These are phyloP conservation scores for Nasonia giraulti DNA, from an alignment of 1,140 invertebrate species.

Conservation along the genomic window DNA sequence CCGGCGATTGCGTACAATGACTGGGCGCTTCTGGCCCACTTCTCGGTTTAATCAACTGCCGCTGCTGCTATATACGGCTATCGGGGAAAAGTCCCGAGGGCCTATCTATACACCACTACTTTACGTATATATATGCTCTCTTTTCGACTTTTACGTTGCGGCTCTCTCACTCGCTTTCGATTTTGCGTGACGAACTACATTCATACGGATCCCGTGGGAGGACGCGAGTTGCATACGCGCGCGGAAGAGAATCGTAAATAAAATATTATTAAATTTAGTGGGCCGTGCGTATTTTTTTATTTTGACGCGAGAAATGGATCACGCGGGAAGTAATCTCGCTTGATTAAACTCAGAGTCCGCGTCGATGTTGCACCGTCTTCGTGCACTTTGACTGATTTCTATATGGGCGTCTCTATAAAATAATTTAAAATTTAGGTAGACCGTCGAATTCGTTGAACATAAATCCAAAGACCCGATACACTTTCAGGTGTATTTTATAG, in stretches of 20 bases:
- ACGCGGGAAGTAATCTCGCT: too few relatives aligned
- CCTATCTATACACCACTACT: neutral
- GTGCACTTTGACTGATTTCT: too few relatives aligned
- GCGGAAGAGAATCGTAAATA: neutral
- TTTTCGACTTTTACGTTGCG: neutral
- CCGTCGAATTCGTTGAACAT: too few relatives aligned
- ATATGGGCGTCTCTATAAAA: too few relatives aligned
- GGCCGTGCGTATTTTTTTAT: neutral
- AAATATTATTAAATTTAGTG: slow-evolving; percentile 11
- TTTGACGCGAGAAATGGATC: neutral
- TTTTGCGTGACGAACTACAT: neutral
- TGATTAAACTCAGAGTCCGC: too few relatives aligned
- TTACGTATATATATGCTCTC: neutral
- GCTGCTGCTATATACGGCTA: neutral
- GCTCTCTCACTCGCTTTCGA: neutral
- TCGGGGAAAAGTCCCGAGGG: slow-evolving; percentile 14
- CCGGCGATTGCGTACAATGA: slow-evolving; percentile 26
- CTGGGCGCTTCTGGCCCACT: slow-evolving; percentile 14
- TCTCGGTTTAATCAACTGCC: slow-evolving; percentile 31
- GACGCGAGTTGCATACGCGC: neutral
- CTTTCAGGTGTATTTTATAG: too few relatives aligned
- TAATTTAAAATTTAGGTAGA: too few relatives aligned
- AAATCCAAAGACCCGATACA: too few relatives aligned
- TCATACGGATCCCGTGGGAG: neutral
- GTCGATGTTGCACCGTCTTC: too few relatives aligned